These are phyloP conservation scores for Aphelocoma californica DNA, from an alignment of 2,797 vertebrate species.

Conservation along the genomic window DNA sequence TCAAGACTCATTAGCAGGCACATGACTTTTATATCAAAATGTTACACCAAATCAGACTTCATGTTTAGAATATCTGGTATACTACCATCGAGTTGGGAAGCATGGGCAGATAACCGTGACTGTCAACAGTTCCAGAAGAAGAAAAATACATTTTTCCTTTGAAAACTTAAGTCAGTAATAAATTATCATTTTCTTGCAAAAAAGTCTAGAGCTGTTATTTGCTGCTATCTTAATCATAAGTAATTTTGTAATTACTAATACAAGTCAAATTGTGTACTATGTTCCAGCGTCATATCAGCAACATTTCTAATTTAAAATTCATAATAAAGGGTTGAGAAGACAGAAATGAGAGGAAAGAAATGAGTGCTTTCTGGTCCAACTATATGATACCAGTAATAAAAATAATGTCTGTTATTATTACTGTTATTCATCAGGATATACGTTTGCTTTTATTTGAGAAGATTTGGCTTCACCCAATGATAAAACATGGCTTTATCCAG, in stretches of 20 bases:
- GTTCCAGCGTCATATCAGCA: not conserved
- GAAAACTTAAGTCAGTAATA: not conserved
- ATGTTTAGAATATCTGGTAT: not conserved
- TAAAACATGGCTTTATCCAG: not conserved
- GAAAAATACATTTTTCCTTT: not conserved
- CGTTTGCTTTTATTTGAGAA: not conserved
- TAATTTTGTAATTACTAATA: not conserved
- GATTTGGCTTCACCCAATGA: not conserved
- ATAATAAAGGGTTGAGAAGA: not conserved
- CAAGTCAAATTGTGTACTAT: not conserved
- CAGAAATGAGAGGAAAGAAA: not conserved
- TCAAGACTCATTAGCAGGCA: not conserved
- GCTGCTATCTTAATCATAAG: not conserved
- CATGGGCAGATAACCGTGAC: not conserved
- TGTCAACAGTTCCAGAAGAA: not conserved
- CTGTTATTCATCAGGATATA: not conserved
- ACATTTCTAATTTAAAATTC: not conserved
- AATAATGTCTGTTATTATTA: not conserved
- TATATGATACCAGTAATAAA: not conserved
- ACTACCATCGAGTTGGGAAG: not conserved
- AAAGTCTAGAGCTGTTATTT: not conserved
- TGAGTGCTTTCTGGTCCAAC: not conserved
- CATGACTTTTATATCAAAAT: not conserved
- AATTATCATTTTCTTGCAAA: not conserved
- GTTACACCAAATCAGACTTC: not conserved